These are phyloP conservation scores for Phyllotreta striolata DNA, from an alignment of 2,888 invertebrate genomes.

Conservation along the genomic window DNA sequence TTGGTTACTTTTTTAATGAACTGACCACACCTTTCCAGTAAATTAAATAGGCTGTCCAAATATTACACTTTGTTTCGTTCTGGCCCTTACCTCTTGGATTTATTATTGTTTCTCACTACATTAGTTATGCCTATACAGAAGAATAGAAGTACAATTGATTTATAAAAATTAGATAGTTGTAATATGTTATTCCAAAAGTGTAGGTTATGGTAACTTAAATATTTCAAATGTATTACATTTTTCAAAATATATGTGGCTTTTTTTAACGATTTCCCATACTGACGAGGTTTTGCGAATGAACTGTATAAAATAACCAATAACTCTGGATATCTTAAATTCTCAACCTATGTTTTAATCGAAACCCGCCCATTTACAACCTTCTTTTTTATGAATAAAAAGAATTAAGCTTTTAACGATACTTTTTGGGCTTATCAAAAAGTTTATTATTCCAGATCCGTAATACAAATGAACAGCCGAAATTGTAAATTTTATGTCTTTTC, in stretches of 20 bases:
- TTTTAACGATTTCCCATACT: too few species aligned
- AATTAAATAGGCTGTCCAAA: constrained; percentile 45
- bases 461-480: constrained; percentile 28
- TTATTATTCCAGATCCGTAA: constrained; percentile 21
- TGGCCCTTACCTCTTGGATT: constrained; percentile 23
- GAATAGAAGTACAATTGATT: not conserved
- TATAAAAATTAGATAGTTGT: too few species aligned
- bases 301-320: too few species aligned
- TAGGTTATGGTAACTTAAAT: too few species aligned
- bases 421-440: constrained; percentile 10
- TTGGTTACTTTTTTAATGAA: constrained; percentile 45
- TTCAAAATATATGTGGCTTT: too few species aligned
- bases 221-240: too few species aligned
- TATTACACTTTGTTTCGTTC: constrained; percentile 33
- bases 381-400: not conserved
- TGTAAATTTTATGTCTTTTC: constrained; percentile 35
- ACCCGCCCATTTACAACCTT: too few species aligned
- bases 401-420: constrained; percentile 19
- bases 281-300: too few species aligned
- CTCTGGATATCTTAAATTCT: too few species aligned
- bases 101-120: constrained; percentile 24
- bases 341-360: too few species aligned
- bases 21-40: constrained; percentile 43
- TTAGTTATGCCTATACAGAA: not conserved
- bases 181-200: too few species aligned